phyloP scores from a whole-genome alignment of 2,113 vertebrate species.

The Bos javanicus region DNA sequence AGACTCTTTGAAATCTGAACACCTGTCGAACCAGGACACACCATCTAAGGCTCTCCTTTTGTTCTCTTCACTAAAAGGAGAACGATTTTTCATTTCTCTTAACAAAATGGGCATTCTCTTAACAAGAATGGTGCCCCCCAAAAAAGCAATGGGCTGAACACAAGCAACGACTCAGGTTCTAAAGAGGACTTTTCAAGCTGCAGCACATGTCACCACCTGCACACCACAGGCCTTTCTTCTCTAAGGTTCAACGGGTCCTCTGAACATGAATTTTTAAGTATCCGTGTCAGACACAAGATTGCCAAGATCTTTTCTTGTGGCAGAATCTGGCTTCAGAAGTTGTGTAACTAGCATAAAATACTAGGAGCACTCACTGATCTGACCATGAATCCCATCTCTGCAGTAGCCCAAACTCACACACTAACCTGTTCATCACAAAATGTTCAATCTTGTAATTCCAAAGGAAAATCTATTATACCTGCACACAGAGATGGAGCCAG shows the following conservation, averaged over 20 bases:
- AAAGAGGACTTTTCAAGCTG: background rate
- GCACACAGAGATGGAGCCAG: background rate
- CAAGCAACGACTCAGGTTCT: background rate
- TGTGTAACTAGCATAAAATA: background rate
- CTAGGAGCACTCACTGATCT: background rate
- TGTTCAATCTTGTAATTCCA: background rate
- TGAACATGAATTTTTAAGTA: background rate
- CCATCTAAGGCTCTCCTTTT: background rate
- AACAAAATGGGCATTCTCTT: background rate
- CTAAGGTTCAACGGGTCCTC: background rate
- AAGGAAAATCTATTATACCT: background rate
- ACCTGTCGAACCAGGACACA: background rate
- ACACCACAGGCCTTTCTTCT: background rate
- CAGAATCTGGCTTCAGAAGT: background rate
- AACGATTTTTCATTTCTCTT: background rate
- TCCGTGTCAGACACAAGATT: background rate
- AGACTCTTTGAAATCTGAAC: background rate
- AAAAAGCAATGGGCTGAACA: background rate
- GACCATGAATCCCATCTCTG: background rate
- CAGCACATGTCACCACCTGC: accelerated
- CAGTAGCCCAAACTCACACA: background rate
- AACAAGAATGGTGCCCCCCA: background rate
- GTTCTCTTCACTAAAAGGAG: background rate
- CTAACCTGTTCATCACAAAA: background rate
- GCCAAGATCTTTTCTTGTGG: background rate